phyloP scores from a whole-genome alignment of 1,140 invertebrate species.

The Ceratina calcarata region DNA sequence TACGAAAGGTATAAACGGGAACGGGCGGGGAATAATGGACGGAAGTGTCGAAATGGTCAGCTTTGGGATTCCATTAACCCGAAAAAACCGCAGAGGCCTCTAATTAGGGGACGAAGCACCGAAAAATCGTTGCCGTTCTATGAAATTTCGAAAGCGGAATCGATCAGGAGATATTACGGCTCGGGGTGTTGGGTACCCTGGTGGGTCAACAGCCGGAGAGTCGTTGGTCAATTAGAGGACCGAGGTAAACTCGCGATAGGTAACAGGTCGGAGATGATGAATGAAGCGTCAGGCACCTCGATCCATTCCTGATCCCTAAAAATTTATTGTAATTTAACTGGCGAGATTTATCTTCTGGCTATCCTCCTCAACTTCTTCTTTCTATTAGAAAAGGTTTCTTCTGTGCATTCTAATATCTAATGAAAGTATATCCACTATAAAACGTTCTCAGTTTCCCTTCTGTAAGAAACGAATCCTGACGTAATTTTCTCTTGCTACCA shows the following conservation, averaged over 20 bases:
- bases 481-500: no score
- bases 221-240: conserved; percentile 12
- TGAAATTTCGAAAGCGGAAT: conserved; percentile 25
- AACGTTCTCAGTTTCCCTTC: no score
- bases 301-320: background rate
- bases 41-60: conserved; percentile 41
- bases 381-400: background rate
- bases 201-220: conserved; percentile 30
- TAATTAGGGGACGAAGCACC: conserved; percentile 27
- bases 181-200: background rate
- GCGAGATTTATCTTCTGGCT: background rate
- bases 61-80: conserved; percentile 31
- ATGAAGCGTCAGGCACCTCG: background rate
- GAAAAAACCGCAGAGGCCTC: conserved; percentile 8
- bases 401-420: background rate
- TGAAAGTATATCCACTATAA: no score
- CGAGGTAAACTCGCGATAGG: conserved; percentile 22
- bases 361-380: background rate
- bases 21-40: conserved; percentile 4
- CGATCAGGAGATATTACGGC: conserved; percentile 5
- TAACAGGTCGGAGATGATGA: conserved; percentile 16
- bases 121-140: conserved; percentile 4
- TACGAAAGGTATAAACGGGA: conserved; percentile 6
- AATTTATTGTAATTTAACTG: background rate
- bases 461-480: no score